A percentile compares a stretch with the other conserved stretches of the same genome.
These are phyloP conservation scores for Rousettus leschenaultii DNA, from an alignment of 2,113 vertebrate species.

Conservation along the genomic window DNA sequence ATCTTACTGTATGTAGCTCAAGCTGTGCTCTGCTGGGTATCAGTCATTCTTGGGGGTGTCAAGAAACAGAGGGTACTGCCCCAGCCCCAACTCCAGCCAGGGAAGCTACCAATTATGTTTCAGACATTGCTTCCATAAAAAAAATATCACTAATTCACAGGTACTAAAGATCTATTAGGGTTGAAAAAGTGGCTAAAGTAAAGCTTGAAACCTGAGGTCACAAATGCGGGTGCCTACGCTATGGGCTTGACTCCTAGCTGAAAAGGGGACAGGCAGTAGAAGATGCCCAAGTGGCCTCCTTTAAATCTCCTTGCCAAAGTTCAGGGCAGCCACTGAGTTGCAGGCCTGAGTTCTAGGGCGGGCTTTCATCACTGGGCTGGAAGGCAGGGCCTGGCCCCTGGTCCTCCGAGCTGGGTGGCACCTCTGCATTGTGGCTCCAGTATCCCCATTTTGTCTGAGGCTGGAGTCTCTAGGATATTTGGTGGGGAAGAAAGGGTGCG, in stretches of 20 bases:
- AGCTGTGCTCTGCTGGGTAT: neutral
- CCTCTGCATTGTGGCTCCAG: conserved; percentile 26
- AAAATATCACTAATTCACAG: too few species aligned
- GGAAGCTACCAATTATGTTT: neutral
- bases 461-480: conserved; percentile 49
- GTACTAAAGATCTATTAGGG: too few species aligned
- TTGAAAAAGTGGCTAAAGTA: neutral
- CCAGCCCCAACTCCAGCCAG: neutral
- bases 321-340: conserved; percentile 44
- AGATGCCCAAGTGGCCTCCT: conserved; percentile 4
- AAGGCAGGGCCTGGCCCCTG: neutral
- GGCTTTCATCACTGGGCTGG: neutral
- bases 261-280: neutral
- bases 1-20: neutral
- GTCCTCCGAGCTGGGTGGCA: neutral
- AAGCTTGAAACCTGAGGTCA: neutral
- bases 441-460: conserved; percentile 32
- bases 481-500: neutral
- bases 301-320: conserved; percentile 62
- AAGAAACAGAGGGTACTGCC: too few species aligned
- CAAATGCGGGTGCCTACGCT: neutral
- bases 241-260: neutral
- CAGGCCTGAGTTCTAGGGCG: conserved; percentile 19
- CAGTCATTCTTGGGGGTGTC: neutral
- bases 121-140: neutral